Conservation (phyloP, 2,797 vertebrate species). For the Sebastiscus tertius region DNA sequence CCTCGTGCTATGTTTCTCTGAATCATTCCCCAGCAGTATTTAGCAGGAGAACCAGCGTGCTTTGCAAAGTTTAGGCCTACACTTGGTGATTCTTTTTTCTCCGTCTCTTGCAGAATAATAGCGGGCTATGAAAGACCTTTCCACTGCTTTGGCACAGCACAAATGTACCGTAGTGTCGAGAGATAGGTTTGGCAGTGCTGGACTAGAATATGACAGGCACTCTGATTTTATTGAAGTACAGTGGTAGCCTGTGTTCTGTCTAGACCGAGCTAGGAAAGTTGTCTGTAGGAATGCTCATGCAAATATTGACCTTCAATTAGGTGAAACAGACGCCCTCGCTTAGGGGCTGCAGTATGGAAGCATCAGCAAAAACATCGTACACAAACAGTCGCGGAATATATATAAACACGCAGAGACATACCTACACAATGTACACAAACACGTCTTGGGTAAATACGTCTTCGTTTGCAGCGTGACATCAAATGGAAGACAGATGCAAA, state of each 20-base stretch:
- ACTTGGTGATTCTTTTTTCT: background rate
- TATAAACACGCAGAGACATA: constrained; percentile 48
- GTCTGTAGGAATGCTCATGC: constrained; percentile 71
- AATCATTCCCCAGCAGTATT: constrained; percentile 10
- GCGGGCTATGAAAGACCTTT: constrained; percentile 2
- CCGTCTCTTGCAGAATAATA: background rate
- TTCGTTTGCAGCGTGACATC: constrained; percentile 21
- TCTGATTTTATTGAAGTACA: constrained; percentile 65
- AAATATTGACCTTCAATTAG: constrained; percentile 83
- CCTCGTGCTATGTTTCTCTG: constrained; percentile 8
- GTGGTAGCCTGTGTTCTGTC: constrained; percentile 62
- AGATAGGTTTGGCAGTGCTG: constrained; percentile 18
- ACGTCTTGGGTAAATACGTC: constrained; percentile 33
- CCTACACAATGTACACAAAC: constrained; percentile 42
- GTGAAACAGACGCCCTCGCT: constrained; percentile 70
- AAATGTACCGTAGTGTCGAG: background rate
- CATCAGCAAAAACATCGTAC: constrained; percentile 64
- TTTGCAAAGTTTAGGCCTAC: constrained; percentile 22
- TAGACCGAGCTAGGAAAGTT: constrained; percentile 50
- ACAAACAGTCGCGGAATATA: constrained; percentile 61
- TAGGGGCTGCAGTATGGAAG: constrained; percentile 58
- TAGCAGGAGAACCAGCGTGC: background rate
- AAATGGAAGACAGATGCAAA: constrained; percentile 28
- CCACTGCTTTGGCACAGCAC: constrained; percentile 6
- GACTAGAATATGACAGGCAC: constrained; percentile 55